phyloP scores from a whole-genome alignment of 2,797 vertebrate genomes.

The Lophotriccus pileatus region DNA sequence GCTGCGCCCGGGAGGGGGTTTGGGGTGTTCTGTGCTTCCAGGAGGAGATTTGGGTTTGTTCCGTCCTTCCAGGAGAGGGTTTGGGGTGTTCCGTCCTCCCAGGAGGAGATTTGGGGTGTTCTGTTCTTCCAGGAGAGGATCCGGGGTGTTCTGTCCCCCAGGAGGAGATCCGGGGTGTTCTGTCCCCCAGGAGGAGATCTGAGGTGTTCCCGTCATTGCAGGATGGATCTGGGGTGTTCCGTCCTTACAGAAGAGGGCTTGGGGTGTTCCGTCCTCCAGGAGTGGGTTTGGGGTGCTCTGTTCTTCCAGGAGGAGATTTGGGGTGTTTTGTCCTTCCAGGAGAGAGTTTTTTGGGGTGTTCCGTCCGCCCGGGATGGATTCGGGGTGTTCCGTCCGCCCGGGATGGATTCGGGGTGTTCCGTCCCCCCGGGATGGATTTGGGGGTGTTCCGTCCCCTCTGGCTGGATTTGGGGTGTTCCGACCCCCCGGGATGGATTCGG shows the following conservation, averaged over 20 bases:
- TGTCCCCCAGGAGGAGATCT: background rate
- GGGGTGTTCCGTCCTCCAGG: background rate
- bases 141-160: background rate
- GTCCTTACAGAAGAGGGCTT: background rate
- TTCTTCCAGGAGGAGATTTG: fast-evolving
- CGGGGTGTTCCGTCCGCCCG: no score
- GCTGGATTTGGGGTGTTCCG: background rate
- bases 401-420: background rate
- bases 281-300: background rate
- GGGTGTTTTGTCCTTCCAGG: no score
- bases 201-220: background rate
- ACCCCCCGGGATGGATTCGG: no score
- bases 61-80: background rate
- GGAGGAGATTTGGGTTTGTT: background rate
- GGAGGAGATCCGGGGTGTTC: background rate
- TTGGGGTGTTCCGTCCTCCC: background rate
- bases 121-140: no score
- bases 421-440: background rate
- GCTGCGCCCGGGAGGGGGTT: background rate
- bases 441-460: no score
- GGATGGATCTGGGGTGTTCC: background rate
- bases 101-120: background rate
- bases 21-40: background rate
- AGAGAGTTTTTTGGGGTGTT: no score
- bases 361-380: no score